Evolutionary conservation across 2,113 vertebrate genomes (phyloP).

Genomic region (Climacteris rufus): DNA sequence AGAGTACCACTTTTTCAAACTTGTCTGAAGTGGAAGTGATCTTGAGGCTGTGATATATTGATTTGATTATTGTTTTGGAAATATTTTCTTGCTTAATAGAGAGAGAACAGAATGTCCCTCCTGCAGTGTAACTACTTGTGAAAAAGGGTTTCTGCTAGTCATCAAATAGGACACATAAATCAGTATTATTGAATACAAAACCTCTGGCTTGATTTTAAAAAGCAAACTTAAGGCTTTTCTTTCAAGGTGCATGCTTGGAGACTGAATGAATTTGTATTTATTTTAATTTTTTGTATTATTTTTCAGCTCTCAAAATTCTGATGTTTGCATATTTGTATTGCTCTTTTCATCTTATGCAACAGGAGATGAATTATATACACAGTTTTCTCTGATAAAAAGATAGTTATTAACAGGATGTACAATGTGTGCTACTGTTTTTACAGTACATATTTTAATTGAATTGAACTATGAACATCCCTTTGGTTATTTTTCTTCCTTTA

Average conservation of each 20-base stretch:
- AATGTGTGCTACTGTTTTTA: neutral
- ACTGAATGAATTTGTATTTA: neutral
- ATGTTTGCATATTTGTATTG: neutral
- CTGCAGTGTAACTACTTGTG: neutral
- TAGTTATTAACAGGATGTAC: neutral
- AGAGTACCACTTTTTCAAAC: slow-evolving; percentile 17
- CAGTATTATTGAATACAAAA: neutral
- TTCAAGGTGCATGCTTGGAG: neutral
- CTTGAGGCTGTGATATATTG: slow-evolving; percentile 15
- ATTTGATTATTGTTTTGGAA: slow-evolving; percentile 38
- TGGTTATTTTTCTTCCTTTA: neutral
- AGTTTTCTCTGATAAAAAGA: neutral
- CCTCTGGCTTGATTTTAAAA: neutral
- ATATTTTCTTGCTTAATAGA: slow-evolving; percentile 36
- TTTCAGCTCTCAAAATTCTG: neutral
- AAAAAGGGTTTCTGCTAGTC: neutral
- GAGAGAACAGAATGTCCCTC: neutral
- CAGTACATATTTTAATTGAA: neutral
- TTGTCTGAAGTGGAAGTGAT: slow-evolving; percentile 26
- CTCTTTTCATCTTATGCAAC: neutral
- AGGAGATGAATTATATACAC: neutral
- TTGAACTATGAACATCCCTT: neutral
- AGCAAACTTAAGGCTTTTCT: neutral
- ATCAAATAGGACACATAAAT: slow-evolving; percentile 34
- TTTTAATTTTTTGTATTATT: neutral